Base-by-base conservation (phyloP, 2,888 invertebrate genomes). In the Xanthia togata region DNA sequence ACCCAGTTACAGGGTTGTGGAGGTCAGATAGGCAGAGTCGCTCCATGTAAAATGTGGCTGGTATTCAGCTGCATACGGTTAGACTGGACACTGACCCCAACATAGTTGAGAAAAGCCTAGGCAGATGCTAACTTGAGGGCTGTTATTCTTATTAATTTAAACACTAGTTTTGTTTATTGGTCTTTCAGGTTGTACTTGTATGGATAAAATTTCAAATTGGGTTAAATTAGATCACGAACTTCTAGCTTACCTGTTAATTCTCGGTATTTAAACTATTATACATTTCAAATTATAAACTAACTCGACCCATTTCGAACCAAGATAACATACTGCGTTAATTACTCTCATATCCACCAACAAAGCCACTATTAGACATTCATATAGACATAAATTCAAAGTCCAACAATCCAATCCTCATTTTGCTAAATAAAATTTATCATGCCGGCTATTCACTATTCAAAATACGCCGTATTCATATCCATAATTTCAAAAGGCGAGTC, bases 401-500 rank as follows among this genome's bases (percentile, higher is more conserved):
- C 44, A 83, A 86, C 87, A 87, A 86, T 87, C 79, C 87, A 73
- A 85, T 87, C 70, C 71, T 81, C 87, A 85, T 86, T 88, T 86
- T 73, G 82, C 70, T 74, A 86, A 88, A 87, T 86, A 82, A 88
- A 86, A 88, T 88, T 85, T 88, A 88, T 86, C 78, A 84, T 78
- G 67, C 78, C 73, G 76, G 60, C 88, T 84, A 88, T 88, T 88
- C 88, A 84, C 86, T 88, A 88, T 88, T 86, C 89, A 88, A 84
- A 76, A 83, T 83, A 85, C 83, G 72, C 79, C 79, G 85, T 89
- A 90, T 92, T 91, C 90, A 91, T 88, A 87, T 90, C 85, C 85
- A 85, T 85, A 88, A 88, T 88, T 88, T 88, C 86, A 85, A 81
- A 88, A 80, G 85, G 84, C 88, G 79, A 90, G 89, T 90, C 94